Percentiles rank a stretch among this genome's conserved stretches.
Evolutionary conservation across 1,140 invertebrate species (phyloP).

Genomic region (Muscidifurax raptorellus): DNA sequence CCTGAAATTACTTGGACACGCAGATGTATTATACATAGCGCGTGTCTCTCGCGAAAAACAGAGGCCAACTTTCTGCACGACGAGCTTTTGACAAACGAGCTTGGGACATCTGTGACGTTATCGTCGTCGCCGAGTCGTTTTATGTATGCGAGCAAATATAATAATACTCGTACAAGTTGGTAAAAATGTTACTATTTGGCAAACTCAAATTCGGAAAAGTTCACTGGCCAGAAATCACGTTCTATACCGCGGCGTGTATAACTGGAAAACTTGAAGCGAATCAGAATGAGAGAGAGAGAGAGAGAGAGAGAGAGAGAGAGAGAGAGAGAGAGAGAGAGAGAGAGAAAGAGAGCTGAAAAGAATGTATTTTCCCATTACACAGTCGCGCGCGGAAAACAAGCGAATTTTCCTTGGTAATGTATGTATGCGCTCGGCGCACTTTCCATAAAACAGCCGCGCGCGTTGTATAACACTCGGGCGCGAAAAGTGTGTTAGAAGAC

Average conservation of each 20-base stretch:
- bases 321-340: too few relatives aligned
- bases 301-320: too few relatives aligned
- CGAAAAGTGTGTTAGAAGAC: conserved; percentile 38
- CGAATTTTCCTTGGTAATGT: conserved; percentile 42
- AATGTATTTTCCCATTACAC: background rate
- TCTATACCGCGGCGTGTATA: background rate
- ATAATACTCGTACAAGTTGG: too few relatives aligned
- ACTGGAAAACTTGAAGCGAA: conserved; percentile 27
- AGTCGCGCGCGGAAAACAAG: conserved; percentile 15
- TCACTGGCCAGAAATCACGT: background rate
- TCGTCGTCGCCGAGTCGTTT: too few relatives aligned
- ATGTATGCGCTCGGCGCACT: conserved; percentile 38
- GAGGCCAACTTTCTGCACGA: conserved; percentile 22
- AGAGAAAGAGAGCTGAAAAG: too few relatives aligned
- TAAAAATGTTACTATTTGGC: background rate
- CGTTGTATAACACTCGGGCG: background rate
- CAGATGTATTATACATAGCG: too few relatives aligned
- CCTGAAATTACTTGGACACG: conserved; percentile 49
- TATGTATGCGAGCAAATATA: too few relatives aligned
- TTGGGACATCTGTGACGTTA: background rate
- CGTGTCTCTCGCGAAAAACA: conserved; percentile 47
- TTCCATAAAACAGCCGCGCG: conserved; percentile 35
- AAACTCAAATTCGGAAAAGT: background rate
- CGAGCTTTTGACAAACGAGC: conserved; percentile 39
- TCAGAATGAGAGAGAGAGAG: too few relatives aligned